These are phyloP conservation scores for Lithobates sylvaticus DNA, from an alignment of 2,797 vertebrate genomes.

Conservation along the genomic window DNA sequence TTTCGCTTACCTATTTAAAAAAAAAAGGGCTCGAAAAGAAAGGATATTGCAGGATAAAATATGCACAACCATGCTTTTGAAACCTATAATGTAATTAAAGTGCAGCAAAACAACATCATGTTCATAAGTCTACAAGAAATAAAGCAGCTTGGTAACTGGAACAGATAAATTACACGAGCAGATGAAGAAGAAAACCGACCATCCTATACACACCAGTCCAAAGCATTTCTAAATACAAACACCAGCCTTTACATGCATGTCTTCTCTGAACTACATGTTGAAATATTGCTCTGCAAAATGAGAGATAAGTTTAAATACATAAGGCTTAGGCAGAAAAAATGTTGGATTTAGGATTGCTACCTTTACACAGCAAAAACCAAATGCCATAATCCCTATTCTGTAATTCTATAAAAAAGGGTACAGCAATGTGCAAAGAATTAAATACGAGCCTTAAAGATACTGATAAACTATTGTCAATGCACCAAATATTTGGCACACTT, in stretches of 20 bases:
- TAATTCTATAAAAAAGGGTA: no score
- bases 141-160: conserved; percentile 58
- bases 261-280: conserved; percentile 4
- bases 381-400: neutral
- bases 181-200: conserved; percentile 45
- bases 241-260: conserved; percentile 3
- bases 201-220: conserved; percentile 41
- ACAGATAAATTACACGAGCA: conserved; percentile 59
- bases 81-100: conserved; percentile 61
- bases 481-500: no score
- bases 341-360: neutral
- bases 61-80: conserved; percentile 52
- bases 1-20: conserved; percentile 47
- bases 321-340: neutral
- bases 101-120: conserved; percentile 61
- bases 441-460: no score
- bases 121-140: conserved; percentile 59
- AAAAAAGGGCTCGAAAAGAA: conserved; percentile 42
- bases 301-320: neutral
- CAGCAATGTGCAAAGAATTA: no score
- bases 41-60: conserved; percentile 49
- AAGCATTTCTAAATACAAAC: conserved; percentile 31
- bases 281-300: conserved; percentile 11
- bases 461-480: no score
- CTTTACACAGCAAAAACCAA: neutral